Conservation (phyloP, 2,113 vertebrate genomes). For the Melanerpes aurifrons region DNA sequence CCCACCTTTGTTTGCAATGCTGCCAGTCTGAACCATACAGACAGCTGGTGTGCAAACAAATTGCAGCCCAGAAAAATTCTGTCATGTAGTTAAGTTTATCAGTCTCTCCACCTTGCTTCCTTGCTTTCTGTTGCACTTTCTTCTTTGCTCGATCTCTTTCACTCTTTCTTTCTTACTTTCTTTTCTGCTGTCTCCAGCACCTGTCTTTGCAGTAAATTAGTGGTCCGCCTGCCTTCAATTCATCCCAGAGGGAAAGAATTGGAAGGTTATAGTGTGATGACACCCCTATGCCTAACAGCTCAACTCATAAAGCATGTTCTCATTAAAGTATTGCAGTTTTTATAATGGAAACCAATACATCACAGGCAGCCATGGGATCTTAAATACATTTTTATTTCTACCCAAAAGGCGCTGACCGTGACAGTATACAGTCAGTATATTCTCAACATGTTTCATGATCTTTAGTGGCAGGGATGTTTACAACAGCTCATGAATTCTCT, state of each 20-base stretch:
- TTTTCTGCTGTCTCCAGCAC: constrained; percentile 24
- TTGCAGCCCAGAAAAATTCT: constrained; percentile 11
- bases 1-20: not conserved
- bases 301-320: constrained; percentile 51
- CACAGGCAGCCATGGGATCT: constrained; percentile 20
- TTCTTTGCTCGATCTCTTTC: not conserved
- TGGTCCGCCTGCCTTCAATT: not conserved
- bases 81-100: not conserved
- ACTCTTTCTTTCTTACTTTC: not conserved
- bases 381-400: constrained; percentile 39
- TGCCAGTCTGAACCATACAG: not conserved
- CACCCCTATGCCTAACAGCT: constrained; percentile 35
- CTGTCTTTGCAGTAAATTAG: constrained; percentile 60
- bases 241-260: constrained; percentile 28
- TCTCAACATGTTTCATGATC: not conserved
- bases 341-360: constrained; percentile 58
- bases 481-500: constrained; percentile 26
- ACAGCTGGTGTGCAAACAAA: not conserved
- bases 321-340: constrained; percentile 65
- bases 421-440: not conserved
- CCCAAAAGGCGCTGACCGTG: not conserved
- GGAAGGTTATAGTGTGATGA: constrained; percentile 50
- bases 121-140: not conserved
- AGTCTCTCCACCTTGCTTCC: not conserved
- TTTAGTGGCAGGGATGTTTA: constrained; percentile 50